These are phyloP conservation scores for Drosophila insularis DNA, from an alignment of 1,140 invertebrate species.

Conservation along the genomic window DNA sequence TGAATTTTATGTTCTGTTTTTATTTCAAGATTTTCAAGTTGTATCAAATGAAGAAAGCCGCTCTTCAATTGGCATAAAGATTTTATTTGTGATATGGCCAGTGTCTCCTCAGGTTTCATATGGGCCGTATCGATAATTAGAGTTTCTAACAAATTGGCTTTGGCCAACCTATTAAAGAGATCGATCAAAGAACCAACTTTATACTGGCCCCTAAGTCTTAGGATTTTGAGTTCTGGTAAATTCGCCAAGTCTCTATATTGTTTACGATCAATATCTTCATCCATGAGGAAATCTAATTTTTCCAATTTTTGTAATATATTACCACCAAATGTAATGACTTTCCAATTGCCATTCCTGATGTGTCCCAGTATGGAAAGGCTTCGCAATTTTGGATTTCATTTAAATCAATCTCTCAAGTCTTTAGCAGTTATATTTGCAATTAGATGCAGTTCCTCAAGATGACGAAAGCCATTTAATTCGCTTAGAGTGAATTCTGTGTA, in stretches of 20 bases:
- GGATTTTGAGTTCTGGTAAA: background rate
- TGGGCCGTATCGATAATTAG: background rate
- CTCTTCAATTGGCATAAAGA: background rate
- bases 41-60: background rate
- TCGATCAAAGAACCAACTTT: background rate
- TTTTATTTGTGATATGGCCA: background rate
- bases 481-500: background rate
- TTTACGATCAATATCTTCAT: background rate
- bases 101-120: background rate
- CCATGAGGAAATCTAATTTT: background rate
- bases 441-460: background rate
- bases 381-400: background rate
- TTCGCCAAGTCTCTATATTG: background rate
- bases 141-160: background rate
- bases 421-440: background rate
- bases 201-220: background rate
- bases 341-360: background rate
- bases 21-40: background rate
- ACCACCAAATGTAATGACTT: background rate
- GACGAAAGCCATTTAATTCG: background rate
- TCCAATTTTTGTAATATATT: slow-evolving; percentile 1
- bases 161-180: background rate
- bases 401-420: background rate
- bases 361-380: background rate
- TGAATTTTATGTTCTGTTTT: background rate